Evolutionary conservation across 2,113 vertebrate species (phyloP).

Genomic region (Mirounga angustirostris): DNA sequence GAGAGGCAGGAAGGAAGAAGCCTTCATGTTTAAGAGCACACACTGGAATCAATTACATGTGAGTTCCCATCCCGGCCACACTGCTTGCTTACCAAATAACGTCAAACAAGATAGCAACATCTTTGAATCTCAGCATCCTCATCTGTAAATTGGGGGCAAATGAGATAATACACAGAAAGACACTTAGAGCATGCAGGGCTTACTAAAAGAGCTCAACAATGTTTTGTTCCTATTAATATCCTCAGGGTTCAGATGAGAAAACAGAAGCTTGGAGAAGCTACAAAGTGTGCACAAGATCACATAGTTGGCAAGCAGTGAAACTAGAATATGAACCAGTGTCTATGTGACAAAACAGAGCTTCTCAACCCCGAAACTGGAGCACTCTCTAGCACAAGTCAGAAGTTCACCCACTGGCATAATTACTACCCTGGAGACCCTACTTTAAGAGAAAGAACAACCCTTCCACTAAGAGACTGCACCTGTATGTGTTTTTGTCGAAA

Average conservation of each 20-base stretch:
- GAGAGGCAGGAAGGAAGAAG: background rate
- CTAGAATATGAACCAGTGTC: background rate
- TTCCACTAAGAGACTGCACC: background rate
- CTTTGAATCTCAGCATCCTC: background rate
- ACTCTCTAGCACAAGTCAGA: background rate
- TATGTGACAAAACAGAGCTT: background rate
- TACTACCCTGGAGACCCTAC: background rate
- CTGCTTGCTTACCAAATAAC: background rate
- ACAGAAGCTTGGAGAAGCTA: constrained; percentile 3
- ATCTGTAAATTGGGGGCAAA: background rate
- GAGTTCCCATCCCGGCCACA: background rate
- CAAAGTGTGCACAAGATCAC: background rate
- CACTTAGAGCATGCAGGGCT: background rate
- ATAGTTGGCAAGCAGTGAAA: background rate
- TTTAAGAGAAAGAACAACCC: background rate
- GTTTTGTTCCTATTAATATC: background rate
- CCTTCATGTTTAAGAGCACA: background rate
- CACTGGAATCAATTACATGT: background rate
- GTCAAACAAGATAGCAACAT: background rate
- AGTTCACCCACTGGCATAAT: background rate
- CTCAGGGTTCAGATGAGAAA: background rate
- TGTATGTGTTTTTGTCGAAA: background rate
- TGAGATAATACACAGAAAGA: background rate
- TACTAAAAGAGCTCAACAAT: background rate
- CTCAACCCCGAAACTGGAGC: too few species aligned